Base-by-base conservation (phyloP, 2,797 vertebrate species). In the Valencia hispanica region DNA sequence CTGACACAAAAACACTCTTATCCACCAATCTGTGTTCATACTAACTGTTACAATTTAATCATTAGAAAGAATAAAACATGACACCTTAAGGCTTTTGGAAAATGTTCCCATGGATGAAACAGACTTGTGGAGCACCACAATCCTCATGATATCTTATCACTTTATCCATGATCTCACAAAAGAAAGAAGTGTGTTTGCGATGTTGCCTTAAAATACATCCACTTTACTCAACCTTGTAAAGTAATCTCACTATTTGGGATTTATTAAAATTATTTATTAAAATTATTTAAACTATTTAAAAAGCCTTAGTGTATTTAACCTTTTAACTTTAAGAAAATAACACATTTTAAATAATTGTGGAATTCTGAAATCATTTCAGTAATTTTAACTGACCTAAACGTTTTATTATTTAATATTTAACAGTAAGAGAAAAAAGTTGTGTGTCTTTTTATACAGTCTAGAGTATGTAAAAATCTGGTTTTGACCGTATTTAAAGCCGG, bases 401-500 rank as follows among this genome's bases (percentile, higher is more conserved):
- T 63, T 30, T 57, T 15, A 15, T 5, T 50, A 5, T 50, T 20
- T 20, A 30, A 15, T 12, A 30, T 30, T n/a, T n/a, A n/a, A 57
- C 11, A 59, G 14, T 18, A 18, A 18, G 57, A n/a, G 14, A 59
- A 59, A 59, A 59, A 32, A 59, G 30, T 30, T n/a, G n/a, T n/a
- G n/a, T n/a, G n/a, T n/a, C n/a, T n/a, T n/a, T n/a, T n/a, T 48
- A 48, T 4, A 48, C 47, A 50, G 17, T 50, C n/a, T n/a, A n/a
- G n/a, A n/a, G 18, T 5, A 32, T 59, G 55, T 41, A n/a, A 68
- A 27, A 11, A 61, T 12, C 6, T 41, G 39, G 4, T 39, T n/a
- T 39, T 41, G 6, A 66, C 36, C 69, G 68, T 74, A 70, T 90
- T 85, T 84, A 77, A 59, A 77, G 66, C 34, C 2, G 20, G 65